Evolutionary conservation across 2,113 vertebrate genomes (phyloP).

Genomic region (Muscicapa adusta): DNA sequence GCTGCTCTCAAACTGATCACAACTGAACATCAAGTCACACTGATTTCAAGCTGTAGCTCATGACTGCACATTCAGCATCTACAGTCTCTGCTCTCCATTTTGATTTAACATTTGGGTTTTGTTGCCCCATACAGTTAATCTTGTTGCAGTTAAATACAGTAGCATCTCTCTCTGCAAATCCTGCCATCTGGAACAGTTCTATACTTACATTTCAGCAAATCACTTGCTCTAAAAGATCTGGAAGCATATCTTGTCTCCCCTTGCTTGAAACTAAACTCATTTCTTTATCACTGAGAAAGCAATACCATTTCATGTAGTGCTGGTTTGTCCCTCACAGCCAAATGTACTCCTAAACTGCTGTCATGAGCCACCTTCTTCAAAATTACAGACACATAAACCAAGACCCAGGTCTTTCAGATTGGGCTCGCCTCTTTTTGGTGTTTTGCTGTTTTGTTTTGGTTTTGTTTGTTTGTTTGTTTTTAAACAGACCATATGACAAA

Average conservation of each 20-base stretch:
- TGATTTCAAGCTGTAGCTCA: not conserved
- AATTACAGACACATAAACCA: not conserved
- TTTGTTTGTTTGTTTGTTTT: not conserved
- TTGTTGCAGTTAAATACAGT: slow-evolving; percentile 19
- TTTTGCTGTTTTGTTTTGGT: not conserved
- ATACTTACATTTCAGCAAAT: not conserved
- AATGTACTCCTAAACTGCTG: not conserved
- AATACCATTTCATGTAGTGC: not conserved
- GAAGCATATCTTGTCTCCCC: not conserved
- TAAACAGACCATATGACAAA: not conserved
- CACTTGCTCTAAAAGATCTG: not conserved
- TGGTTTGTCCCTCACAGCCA: not conserved
- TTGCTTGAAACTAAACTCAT: not conserved
- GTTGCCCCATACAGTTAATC: slow-evolving; percentile 10
- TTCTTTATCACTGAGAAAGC: not conserved
- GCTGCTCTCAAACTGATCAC: not conserved
- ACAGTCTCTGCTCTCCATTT: not conserved
- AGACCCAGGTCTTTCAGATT: not conserved
- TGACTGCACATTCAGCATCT: not conserved
- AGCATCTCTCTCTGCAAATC: not conserved
- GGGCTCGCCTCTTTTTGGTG: not conserved
- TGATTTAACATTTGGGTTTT: not conserved
- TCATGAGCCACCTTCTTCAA: not conserved
- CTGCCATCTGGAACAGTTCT: slow-evolving; percentile 9
- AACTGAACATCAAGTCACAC: not conserved